Percentiles rank a stretch among this genome's conserved stretches.
Evolutionary conservation across 2,113 vertebrate genomes (phyloP).

Genomic region (Aleadryas rufinucha): DNA sequence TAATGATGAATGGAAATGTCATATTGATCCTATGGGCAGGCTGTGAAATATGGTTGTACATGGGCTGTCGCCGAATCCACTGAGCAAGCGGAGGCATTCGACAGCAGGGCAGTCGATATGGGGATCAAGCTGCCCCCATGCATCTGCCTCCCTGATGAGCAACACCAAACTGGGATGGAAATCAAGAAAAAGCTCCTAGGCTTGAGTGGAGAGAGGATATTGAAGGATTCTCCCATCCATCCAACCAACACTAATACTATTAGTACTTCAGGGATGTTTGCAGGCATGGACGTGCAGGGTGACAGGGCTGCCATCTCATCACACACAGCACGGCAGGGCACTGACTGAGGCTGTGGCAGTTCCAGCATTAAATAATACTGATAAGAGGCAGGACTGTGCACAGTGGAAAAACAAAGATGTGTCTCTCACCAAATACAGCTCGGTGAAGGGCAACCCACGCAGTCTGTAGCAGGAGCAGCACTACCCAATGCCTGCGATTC

Average conservation of each 20-base stretch:
- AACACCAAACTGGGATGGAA: not conserved
- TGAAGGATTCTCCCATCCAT: not conserved
- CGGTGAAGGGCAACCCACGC: rapidly evolving
- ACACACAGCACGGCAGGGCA: rapidly evolving
- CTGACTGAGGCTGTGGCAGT: not conserved
- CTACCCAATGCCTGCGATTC: rapidly evolving
- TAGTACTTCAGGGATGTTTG: not conserved
- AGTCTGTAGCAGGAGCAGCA: not conserved
- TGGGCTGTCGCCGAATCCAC: not conserved
- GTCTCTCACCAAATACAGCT: not conserved
- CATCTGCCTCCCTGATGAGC: not conserved
- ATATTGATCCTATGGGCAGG: conserved; percentile 62
- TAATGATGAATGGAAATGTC: conserved; percentile 65
- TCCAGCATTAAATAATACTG: not conserved
- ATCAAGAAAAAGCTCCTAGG: not conserved
- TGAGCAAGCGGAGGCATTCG: not conserved
- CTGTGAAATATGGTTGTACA: conserved; percentile 46
- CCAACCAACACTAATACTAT: not conserved
- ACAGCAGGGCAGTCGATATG: not conserved
- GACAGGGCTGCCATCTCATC: not conserved
- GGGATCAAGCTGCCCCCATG: rapidly evolving
- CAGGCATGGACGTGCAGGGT: rapidly evolving
- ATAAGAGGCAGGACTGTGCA: not conserved
- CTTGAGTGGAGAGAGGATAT: not conserved
- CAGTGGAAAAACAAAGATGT: not conserved